Evolutionary conservation across 2,888 invertebrate genomes (phyloP), one percentile per base, ranked within the genome.

Genomic region (Himalopsyche japonica): DNA sequence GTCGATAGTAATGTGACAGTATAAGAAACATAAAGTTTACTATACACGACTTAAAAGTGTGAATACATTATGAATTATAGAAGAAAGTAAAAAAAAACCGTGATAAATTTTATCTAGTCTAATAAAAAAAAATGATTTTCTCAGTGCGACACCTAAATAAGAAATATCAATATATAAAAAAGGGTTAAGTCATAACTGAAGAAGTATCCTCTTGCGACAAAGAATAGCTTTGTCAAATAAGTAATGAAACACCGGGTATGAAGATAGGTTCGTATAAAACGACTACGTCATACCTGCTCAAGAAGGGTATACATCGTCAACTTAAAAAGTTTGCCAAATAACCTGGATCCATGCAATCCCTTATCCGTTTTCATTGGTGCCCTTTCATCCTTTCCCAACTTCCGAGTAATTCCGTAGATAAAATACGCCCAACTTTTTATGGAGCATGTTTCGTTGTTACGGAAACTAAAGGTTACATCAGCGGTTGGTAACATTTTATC

Each of bases 361-460:
- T 80, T 49, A 80, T 49, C 34, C 80, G 18, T 30, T 49, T 57
- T 80, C 80, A 80, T 57, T 80, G 80, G 27, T 49, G 57, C 80
- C 57, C 34, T 80, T 80, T 80, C 80, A 80, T 80, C 47, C 80
- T 49, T 57, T 80, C 32, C 57, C 32, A 49, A 80, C 57, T 80
- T 80, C 32, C 32, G 34, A 76, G 77, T 76, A 34, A 76, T 76
- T 76, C 37, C 77, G 77, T n/a, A 76, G 37, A 76, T 76, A 37
- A 57, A 57, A 57, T 57, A 57, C 57, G 57, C 57, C 20, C 57
- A 57, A 57, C 4, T 57, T 57, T 57, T 57, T 57, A 57, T 57
- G 57, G 57, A 57, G 57, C 20, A 57, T 57, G 57, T 57, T 57
- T 57, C 57, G 57, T 57, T 57, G 57, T 57, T 57, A 57, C 57